Conservation (phyloP, 2,113 vertebrate genomes). For the Rhinolophus sinicus region DNA sequence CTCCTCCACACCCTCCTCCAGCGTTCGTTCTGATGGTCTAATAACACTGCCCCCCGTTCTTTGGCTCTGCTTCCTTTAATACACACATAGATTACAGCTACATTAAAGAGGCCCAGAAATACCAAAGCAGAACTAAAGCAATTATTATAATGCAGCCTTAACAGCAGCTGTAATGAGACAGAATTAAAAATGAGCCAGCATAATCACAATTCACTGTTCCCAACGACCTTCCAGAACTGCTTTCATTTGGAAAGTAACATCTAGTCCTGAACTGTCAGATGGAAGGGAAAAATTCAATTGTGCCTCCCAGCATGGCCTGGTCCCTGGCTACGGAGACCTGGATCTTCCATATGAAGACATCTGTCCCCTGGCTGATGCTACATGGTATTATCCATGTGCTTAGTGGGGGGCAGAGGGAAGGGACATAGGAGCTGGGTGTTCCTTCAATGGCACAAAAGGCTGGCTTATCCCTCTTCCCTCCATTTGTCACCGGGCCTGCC, state of each 20-base stretch:
- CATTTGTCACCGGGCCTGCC: slow-evolving; percentile 24
- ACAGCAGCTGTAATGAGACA: slow-evolving; percentile 86
- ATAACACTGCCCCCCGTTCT: slow-evolving; percentile 49
- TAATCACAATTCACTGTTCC: slow-evolving; percentile 81
- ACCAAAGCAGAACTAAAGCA: slow-evolving; percentile 88
- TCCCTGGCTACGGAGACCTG: slow-evolving; percentile 58
- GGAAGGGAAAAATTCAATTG: slow-evolving; percentile 70
- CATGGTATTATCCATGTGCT: slow-evolving; percentile 6
- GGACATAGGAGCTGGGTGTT: neutral
- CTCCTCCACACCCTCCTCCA: neutral
- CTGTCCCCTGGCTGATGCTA: slow-evolving; percentile 48
- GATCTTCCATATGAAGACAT: slow-evolving; percentile 55
- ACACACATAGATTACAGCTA: slow-evolving; percentile 82
- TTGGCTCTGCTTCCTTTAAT: slow-evolving; percentile 68
- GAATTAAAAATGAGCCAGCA: slow-evolving; percentile 85
- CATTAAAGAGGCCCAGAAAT: slow-evolving; percentile 83
- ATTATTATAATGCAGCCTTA: slow-evolving; percentile 87
- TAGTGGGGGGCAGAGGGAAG: neutral
- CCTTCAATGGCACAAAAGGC: neutral
- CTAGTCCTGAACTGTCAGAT: slow-evolving; percentile 71
- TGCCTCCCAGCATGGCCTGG: slow-evolving; percentile 45
- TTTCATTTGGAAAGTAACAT: slow-evolving; percentile 78
- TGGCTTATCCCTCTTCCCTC: neutral
- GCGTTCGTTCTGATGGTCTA: neutral
- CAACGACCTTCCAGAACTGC: slow-evolving; percentile 82